phyloP scores from a whole-genome alignment of 1,140 invertebrate species.

The Formica selysi region DNA sequence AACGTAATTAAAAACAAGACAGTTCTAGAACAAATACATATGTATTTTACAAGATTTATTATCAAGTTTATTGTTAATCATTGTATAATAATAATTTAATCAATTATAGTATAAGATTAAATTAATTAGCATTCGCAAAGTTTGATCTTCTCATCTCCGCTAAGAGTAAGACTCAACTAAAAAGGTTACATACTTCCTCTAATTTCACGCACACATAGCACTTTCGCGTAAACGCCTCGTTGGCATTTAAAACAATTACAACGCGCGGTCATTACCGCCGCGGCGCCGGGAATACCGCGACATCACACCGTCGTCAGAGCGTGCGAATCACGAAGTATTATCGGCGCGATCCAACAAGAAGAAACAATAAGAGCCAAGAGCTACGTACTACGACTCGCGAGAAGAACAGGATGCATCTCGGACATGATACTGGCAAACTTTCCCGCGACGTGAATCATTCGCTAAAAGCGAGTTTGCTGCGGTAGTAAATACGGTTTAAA shows the following conservation, averaged over 20 bases:
- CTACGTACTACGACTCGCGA: neutral
- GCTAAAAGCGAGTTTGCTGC: constrained; percentile 1
- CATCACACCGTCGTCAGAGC: constrained; percentile 26
- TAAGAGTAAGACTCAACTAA: too few relatives aligned
- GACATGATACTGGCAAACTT: constrained; percentile 12
- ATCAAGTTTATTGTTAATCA: neutral
- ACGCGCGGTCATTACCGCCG: constrained; percentile 50
- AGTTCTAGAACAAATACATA: neutral
- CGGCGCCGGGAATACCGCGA: constrained; percentile 47
- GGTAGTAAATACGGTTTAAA: neutral
- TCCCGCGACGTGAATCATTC: constrained; percentile 32
- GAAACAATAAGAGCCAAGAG: constrained; percentile 35
- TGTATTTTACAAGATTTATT: neutral
- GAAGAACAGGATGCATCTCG: constrained; percentile 1
- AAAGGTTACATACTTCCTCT: constrained; percentile 23
- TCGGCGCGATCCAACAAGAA: constrained; percentile 17
- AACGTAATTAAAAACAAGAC: neutral
- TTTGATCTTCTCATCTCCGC: neutral
- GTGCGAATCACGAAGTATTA: constrained; percentile 47
- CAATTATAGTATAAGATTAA: neutral
- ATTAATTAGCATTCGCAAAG: neutral
- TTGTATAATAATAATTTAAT: neutral
- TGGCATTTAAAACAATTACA: constrained; percentile 59
- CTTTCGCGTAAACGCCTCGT: constrained; percentile 47
- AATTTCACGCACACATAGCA: constrained; percentile 24